These are phyloP conservation scores for Callimorpha dominula DNA, from an alignment of 2,888 invertebrate genomes.

Conservation along the genomic window DNA sequence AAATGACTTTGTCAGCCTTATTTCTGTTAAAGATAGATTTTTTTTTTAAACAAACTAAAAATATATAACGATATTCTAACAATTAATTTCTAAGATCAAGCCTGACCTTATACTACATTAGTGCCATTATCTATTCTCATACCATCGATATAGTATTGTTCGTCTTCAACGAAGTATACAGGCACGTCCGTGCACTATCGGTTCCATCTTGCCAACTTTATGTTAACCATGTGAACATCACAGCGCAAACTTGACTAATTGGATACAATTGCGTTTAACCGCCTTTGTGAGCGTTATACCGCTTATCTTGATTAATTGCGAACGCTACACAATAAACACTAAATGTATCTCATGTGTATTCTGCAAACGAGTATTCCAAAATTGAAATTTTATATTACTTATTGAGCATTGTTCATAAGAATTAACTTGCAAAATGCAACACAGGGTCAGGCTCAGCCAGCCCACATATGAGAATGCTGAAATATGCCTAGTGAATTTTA, in stretches of 20 bases:
- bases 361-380: slow-evolving; percentile 25
- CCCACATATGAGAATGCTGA: neutral
- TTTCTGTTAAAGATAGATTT: neutral
- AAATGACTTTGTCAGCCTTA: neutral
- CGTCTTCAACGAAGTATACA: slow-evolving; percentile 52
- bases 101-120: slow-evolving; percentile 5
- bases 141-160: slow-evolving; percentile 57
- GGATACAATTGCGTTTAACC: slow-evolving; percentile 73
- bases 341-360: slow-evolving; percentile 60
- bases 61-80: neutral
- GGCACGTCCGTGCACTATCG: slow-evolving; percentile 53
- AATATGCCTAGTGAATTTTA: neutral
- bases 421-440: slow-evolving; percentile 51
- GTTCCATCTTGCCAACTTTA: slow-evolving; percentile 65
- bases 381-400: too few species aligned
- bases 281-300: slow-evolving; percentile 72
- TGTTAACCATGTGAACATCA: slow-evolving; percentile 81
- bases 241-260: slow-evolving; percentile 74
- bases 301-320: slow-evolving; percentile 71
- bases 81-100: neutral
- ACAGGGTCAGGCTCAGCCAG: slow-evolving; percentile 40
- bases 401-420: slow-evolving; percentile 50
- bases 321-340: slow-evolving; percentile 67
- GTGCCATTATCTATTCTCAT: slow-evolving; percentile 18
- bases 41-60: neutral